A percentile compares a stretch with the other conserved stretches of the same genome.
Evolutionary conservation across 2,797 vertebrate species (phyloP).

Genomic region (Meda fulgida): DNA sequence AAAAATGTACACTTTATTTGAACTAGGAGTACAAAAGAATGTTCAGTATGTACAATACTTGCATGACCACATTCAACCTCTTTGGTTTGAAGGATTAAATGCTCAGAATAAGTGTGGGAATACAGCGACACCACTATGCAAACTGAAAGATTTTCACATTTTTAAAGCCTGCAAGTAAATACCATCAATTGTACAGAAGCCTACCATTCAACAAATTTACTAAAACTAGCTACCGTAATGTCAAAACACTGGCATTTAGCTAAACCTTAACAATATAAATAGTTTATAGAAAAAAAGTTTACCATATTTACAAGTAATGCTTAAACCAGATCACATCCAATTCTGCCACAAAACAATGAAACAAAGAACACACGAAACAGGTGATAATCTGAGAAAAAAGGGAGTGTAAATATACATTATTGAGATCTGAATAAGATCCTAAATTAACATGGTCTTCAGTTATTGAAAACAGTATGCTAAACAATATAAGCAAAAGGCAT

Average conservation of each 20-base stretch:
- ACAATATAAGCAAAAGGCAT: conserved; percentile 23
- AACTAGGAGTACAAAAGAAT: conserved; percentile 84
- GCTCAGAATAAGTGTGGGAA: conserved; percentile 44
- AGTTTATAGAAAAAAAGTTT: conserved; percentile 70
- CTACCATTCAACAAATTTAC: conserved; percentile 59
- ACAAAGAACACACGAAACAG: conserved; percentile 8
- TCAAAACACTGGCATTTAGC: conserved; percentile 44
- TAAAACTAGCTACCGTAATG: conserved; percentile 66
- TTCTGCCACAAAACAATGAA: conserved; percentile 27
- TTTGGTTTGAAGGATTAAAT: conserved; percentile 80
- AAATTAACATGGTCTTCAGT: neutral
- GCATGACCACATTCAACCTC: conserved; percentile 79
- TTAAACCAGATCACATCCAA: conserved; percentile 40
- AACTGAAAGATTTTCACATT: conserved; percentile 59
- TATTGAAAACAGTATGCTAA: neutral
- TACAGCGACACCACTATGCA: conserved; percentile 59
- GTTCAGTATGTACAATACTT: conserved; percentile 83
- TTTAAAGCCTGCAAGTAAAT: conserved; percentile 70
- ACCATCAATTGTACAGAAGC: conserved; percentile 52
- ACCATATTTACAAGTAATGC: conserved; percentile 69
- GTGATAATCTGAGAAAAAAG: neutral
- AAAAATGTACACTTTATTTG: conserved; percentile 80
- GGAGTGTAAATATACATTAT: conserved; percentile 8
- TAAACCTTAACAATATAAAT: conserved; percentile 77
- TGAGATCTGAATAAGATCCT: neutral